Evolutionary conservation across 2,888 invertebrate genomes (phyloP).

Genomic region (Macaria liturata): DNA sequence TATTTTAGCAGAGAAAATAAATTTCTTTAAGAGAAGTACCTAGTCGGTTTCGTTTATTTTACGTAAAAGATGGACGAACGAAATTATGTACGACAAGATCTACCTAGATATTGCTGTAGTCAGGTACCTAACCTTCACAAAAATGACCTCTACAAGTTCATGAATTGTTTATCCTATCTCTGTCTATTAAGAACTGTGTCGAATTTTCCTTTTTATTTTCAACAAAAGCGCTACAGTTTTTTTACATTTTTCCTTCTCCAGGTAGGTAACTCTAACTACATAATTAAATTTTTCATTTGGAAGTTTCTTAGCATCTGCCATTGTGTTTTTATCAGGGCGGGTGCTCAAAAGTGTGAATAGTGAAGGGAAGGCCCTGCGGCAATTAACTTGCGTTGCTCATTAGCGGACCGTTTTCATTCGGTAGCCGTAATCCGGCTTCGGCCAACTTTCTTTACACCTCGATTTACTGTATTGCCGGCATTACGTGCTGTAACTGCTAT

Average conservation of each 20-base stretch:
- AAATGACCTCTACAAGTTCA: conserved; percentile 7
- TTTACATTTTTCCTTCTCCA: conserved; percentile 18
- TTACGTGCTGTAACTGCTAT: no score
- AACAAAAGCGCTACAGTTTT: conserved; percentile 15
- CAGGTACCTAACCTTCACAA: background rate
- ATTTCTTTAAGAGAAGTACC: background rate
- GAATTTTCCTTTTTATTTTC: conserved; percentile 18
- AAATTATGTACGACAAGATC: conserved; percentile 2
- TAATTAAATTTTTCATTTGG: conserved; percentile 42
- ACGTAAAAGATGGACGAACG: background rate
- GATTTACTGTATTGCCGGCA: conserved; percentile 51
- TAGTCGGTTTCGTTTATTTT: conserved; percentile 1
- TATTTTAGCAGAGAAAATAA: background rate
- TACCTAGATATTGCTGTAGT: background rate
- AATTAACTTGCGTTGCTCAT: conserved; percentile 76
- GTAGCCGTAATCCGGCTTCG: conserved; percentile 61
- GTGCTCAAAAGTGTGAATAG: conserved; percentile 42
- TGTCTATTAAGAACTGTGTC: conserved; percentile 8
- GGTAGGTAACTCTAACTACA: conserved; percentile 21
- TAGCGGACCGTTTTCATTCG: conserved; percentile 75
- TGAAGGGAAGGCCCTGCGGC: conserved; percentile 49
- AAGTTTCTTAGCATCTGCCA: conserved; percentile 47
- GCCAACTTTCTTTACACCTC: conserved; percentile 63
- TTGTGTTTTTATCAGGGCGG: conserved; percentile 62
- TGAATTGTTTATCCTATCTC: conserved; percentile 16